Base-by-base conservation (phyloP, 2,888 invertebrate genomes). In the Andrena camellia region DNA sequence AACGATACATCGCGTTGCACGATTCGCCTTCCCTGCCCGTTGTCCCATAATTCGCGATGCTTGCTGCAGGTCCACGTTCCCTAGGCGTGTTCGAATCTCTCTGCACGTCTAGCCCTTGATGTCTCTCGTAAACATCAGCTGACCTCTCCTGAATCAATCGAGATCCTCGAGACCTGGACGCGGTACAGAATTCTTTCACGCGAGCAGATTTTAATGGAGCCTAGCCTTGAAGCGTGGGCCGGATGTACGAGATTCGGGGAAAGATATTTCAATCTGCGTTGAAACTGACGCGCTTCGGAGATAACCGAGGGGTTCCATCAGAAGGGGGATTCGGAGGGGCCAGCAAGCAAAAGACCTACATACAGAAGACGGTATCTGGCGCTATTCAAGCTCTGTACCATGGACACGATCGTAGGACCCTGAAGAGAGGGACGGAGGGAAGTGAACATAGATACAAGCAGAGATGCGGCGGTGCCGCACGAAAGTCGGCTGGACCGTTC, bases 1-100 rank as follows among this genome's bases (percentile, higher is more conserved):
- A 80, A 83, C 82, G 81, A 81, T 81, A 81, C 68, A 75, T 81
- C 72, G 71, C 60, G 63, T 71, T 76, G 67, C 52, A 64, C 77
- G 68, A 76, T 69, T 70, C 52, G 80, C 69, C 74, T 74, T 82
- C 75, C 57, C 13, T 52, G 70, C 50, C 10, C 66, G 60, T 60
- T 70, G 70, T 82, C 80, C 67, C 82, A 62, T 81, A 82, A 82
- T 80, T 82, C 81, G 57, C 80, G 20, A 7, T 5, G 17, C 35
- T n/a, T 17, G 13, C 70, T 57, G 23, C 68, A 35, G 50, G 59
- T 20, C 23, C 70, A 2, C 13, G 29, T 13, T 64, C 60, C 42
- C 48, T 31, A 48, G 57, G 26, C 42, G 1, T 26, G 54, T 42
- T 23, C 70, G 62, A n/a, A 72, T 64, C 59, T 59, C 66, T 70